phyloP scores from a whole-genome alignment of 2,888 invertebrate species.

The Sphaerophoria rueppellii region DNA sequence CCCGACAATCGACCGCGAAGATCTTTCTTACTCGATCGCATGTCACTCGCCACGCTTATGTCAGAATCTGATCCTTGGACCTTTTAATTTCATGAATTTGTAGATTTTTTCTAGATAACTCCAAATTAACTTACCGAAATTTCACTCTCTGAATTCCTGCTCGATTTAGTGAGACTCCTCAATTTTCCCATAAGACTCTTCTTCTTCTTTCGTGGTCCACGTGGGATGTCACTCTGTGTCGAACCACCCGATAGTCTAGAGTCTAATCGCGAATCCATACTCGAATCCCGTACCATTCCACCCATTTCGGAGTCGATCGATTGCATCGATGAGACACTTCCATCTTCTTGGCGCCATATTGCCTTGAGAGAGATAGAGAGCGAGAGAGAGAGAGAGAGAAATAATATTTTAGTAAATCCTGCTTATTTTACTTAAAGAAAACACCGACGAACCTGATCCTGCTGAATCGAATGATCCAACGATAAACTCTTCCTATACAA shows the following conservation, averaged over 20 bases:
- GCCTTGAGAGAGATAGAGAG: slow-evolving; percentile 83
- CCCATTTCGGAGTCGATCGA: slow-evolving; percentile 88
- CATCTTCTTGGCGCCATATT: slow-evolving; percentile 93
- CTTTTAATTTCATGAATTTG: slow-evolving; percentile 70
- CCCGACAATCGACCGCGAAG: slow-evolving; percentile 91
- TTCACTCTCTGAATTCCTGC: slow-evolving; percentile 83
- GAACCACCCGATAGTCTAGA: slow-evolving; percentile 93
- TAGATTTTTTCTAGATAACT: not conserved
- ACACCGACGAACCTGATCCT: slow-evolving; percentile 80
- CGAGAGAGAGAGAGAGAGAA: not conserved
- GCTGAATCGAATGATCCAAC: slow-evolving; percentile 85
- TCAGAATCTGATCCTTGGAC: slow-evolving; percentile 89
- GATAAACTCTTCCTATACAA: slow-evolving; percentile 88
- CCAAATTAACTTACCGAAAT: slow-evolving; percentile 78
- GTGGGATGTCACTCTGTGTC: slow-evolving; percentile 90
- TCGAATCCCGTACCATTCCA: slow-evolving; percentile 88
- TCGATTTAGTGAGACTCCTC: slow-evolving; percentile 92
- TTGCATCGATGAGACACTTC: slow-evolving; percentile 92
- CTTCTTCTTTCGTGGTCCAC: slow-evolving; percentile 88
- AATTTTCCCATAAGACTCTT: slow-evolving; percentile 92
- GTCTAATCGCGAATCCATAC: slow-evolving; percentile 85
- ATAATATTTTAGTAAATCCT: slow-evolving; percentile 52
- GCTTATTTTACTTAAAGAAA: not conserved
- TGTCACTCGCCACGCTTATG: slow-evolving; percentile 86
- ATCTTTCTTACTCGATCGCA: slow-evolving; percentile 87